Evolutionary conservation across 2,888 invertebrate species (phyloP), one percentile per base, ranked within the genome.

Genomic region (Parnassius apollo): DNA sequence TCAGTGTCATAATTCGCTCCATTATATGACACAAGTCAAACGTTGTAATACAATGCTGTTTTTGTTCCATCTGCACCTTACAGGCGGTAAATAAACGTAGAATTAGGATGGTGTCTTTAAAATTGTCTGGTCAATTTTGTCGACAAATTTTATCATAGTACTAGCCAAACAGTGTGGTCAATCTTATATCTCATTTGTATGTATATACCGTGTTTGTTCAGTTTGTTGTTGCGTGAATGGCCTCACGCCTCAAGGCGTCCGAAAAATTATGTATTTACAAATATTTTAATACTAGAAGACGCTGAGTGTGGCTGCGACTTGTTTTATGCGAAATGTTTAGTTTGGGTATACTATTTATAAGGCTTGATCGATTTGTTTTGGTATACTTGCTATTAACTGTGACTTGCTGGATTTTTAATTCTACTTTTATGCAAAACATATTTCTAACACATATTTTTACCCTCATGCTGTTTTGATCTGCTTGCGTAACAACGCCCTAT

Each of bases 1-100:
- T 88, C 90, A 87, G 87, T 89, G 89, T 88, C 88, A 89, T 80
- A 85, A 75, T 69, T 71, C 76, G 78, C 75, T 77, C 73, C 74
- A 75, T 77, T 72, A 69, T 69, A 70, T 77, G 78, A 74, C 69
- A 71, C 67, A 65, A 75, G 67, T 67, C 66, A 59, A 61, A 65
- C 65, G 67, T 71, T 67, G 66, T 68, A 68, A 64, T 82, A 68
- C 82, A 86, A 74, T 79, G 80, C 81, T 68, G 71, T 72, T 69
- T 82, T 70, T 69, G 69, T 63, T 71, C 60, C 68, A 65, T 56
- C 52, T 65, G 57, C 25, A 55, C 65, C 55, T 59, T 64, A 59
- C 53, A 67, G 57, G 62, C 65, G 65, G 63, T 54, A 57, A 64
- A 65, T 64, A 54, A 56, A 65, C 61, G 62, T 54, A 65, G 45